Conservation (phyloP, 2,888 invertebrate species). For the Scotopteryx bipunctaria region DNA sequence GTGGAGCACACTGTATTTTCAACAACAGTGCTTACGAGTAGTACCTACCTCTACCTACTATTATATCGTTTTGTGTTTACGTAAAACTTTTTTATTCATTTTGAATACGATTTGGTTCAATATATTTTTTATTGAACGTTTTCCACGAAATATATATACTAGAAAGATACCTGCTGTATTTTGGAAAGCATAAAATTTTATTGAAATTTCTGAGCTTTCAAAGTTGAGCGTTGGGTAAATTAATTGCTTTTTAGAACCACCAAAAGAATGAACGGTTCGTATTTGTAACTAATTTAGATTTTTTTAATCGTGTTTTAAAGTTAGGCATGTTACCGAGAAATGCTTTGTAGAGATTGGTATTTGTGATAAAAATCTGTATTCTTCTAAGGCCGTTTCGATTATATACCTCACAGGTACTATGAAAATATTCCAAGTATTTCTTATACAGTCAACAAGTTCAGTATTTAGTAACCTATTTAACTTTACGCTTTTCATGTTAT, state of each 20-base stretch:
- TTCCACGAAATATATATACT: neutral
- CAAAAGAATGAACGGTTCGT: constrained; percentile 23
- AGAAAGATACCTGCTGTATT: neutral
- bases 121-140: neutral
- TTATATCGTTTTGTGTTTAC: neutral
- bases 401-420: constrained; percentile 13
- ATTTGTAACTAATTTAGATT: constrained; percentile 37
- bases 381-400: constrained; percentile 21
- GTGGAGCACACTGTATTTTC: constrained; percentile 1
- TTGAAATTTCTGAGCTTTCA: constrained; percentile 16
- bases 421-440: constrained; percentile 19
- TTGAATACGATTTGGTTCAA: too few species aligned
- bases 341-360: constrained; percentile 33
- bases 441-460: constrained; percentile 4
- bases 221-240: constrained; percentile 11
- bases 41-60: too few species aligned
- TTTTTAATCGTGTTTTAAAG: constrained; percentile 34
- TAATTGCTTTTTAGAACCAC: constrained; percentile 23
- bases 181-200: constrained; percentile 9
- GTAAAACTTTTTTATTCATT: neutral
- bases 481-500: neutral
- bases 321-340: constrained; percentile 36
- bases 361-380: constrained; percentile 31
- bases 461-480: neutral
- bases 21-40: neutral